A percentile compares a stretch with the other conserved stretches of the same genome.
Evolutionary conservation across 2,888 invertebrate genomes (phyloP).

Genomic region (Harmothoe impar): DNA sequence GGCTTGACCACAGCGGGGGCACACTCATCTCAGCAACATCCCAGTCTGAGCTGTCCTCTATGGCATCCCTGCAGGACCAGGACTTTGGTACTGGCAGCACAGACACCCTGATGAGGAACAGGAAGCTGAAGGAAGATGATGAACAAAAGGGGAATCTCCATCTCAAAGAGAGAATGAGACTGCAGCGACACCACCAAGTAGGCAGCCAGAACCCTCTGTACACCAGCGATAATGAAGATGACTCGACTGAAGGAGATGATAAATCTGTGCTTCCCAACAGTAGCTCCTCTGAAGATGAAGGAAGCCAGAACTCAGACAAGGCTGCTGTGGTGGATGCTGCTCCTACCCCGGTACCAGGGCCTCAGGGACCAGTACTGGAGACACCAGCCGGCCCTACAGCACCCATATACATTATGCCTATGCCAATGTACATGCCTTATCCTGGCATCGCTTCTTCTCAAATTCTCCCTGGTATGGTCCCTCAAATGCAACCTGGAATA

Average conservation of each 20-base stretch:
- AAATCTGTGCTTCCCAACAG: not conserved
- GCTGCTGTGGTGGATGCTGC: not conserved
- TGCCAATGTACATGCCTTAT: not conserved
- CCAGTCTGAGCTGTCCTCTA: not conserved
- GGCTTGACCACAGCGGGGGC: not conserved
- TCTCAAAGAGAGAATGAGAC: conserved; percentile 21
- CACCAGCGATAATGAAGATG: conserved; percentile 23
- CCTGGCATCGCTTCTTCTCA: not conserved
- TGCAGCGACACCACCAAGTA: not conserved
- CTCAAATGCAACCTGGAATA: not conserved
- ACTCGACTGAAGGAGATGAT: conserved; percentile 15
- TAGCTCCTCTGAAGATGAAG: no score
- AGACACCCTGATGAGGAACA: not conserved
- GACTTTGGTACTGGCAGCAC: not conserved
- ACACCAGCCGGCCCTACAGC: not conserved
- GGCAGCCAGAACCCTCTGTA: conserved; percentile 1
- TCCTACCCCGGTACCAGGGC: no score
- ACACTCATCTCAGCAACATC: not conserved
- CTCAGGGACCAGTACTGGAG: no score
- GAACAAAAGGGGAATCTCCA: not conserved
- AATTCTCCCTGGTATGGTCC: no score
- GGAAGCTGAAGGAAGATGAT: not conserved
- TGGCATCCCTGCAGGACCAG: not conserved
- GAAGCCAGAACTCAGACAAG: not conserved
- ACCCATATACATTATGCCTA: not conserved